A percentile compares a stretch with the other conserved stretches of the same genome.
These are phyloP conservation scores for Zygogramma bicolorata DNA, from an alignment of 2,888 invertebrate genomes.

Conservation along the genomic window DNA sequence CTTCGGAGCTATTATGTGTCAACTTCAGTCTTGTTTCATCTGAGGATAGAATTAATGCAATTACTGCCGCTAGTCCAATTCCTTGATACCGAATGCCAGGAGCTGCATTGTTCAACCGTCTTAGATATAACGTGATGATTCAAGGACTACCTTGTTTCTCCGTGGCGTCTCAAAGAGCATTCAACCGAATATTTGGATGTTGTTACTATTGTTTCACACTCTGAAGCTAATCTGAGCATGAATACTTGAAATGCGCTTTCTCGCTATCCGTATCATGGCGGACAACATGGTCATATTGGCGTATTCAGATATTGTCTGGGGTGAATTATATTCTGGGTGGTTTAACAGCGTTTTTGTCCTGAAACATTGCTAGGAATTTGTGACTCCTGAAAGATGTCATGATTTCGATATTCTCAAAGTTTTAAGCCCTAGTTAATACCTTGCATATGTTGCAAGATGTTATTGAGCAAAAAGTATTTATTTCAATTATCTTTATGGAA, in stretches of 20 bases:
- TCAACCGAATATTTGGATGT: slow-evolving; percentile 11
- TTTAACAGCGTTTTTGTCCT: too few relatives aligned
- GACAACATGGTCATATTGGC: neutral
- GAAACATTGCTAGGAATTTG: too few relatives aligned
- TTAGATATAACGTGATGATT: slow-evolving; percentile 19
- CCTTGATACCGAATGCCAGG: neutral
- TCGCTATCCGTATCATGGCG: neutral
- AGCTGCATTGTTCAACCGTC: neutral
- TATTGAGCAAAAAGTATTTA: too few relatives aligned
- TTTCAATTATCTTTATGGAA: too few relatives aligned
- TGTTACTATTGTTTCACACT: slow-evolving; percentile 20
- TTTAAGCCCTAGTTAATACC: too few relatives aligned
- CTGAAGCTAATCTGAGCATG: slow-evolving; percentile 18
- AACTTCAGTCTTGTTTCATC: neutral
- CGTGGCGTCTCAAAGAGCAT: slow-evolving; percentile 14
- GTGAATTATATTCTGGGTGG: too few relatives aligned
- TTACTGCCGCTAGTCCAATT: neutral
- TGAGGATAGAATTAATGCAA: neutral
- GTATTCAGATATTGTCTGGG: too few relatives aligned
- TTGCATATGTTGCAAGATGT: too few relatives aligned
- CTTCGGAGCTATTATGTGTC: too few relatives aligned
- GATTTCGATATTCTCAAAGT: too few relatives aligned
- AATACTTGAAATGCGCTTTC: slow-evolving; percentile 1
- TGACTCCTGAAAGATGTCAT: too few relatives aligned
- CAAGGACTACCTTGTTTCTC: slow-evolving; percentile 7